Evolutionary conservation across 1,140 invertebrate genomes (phyloP), one percentile per base, ranked within the genome.

Genomic region (Anoplophora glabripennis): DNA sequence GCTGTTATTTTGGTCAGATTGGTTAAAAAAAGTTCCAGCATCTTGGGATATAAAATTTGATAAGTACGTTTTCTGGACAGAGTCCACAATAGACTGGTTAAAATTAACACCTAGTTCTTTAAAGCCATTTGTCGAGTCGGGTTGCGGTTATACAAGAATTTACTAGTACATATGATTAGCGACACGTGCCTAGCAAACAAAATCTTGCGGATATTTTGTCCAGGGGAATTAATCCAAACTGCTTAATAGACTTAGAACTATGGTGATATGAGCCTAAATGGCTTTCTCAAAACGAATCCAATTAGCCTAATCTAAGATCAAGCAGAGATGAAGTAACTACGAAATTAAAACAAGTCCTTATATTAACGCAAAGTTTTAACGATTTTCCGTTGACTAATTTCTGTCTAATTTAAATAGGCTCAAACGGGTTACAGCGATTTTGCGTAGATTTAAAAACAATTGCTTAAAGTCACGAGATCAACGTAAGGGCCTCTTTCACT

Each of bases 131-230:
- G 47, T 49, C 4, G 14, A 14, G 4, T 49, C 1, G 47, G 5
- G 34, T 49, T 9, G 15, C 34, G 4, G 17, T 28, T 28, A 49
- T 49, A 10, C 47, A 49, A n/a, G 5, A 49, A 28, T 15, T 49
- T 12, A 12, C 47, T 12, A 10, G 17, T 8, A 3, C 5, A 34
- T 10, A 44, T 3, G 4, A 44, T 1, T 44, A 12, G 41, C 9
- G 18, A 36, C 34, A 15, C 33, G 44, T 75, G 11, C 41, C 53
- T 1, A 65, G 71, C 9, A 40, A 45, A 35, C 53, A 71, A 44
- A 76, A 76, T 17, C 73, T 75, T 4, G 72, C 71, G 0, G 73
- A 74, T 54, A 18, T 66, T 12, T 33, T 51, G 18, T 63, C 55
- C 9, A 38, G 42, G 11, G 55, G 57, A 35, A 15, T 54, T 18